Evolutionary conservation across 2,888 invertebrate species (phyloP).

Genomic region (Patella ulyssiponensis): DNA sequence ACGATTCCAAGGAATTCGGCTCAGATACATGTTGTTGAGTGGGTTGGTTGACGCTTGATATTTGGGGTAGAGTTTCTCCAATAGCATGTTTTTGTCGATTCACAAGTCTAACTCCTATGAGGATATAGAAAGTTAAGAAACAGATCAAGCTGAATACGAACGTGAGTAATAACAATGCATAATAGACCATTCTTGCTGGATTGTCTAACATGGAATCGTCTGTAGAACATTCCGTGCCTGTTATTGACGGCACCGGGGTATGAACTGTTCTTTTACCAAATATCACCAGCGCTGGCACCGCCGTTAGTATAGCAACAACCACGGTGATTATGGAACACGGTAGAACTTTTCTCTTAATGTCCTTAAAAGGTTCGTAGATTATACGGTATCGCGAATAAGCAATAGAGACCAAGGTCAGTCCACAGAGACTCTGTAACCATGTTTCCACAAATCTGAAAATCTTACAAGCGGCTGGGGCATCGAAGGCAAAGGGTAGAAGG

Average conservation of each 20-base stretch:
- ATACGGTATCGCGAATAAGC: slow-evolving; percentile 60
- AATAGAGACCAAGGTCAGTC: slow-evolving; percentile 56
- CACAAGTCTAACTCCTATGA: slow-evolving; percentile 51
- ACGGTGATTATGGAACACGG: slow-evolving; percentile 45
- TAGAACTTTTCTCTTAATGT: slow-evolving; percentile 47
- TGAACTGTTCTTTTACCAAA: slow-evolving; percentile 49
- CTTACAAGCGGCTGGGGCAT: slow-evolving; percentile 51
- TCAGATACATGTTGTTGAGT: slow-evolving; percentile 26
- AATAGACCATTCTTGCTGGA: slow-evolving; percentile 49
- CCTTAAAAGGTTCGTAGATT: slow-evolving; percentile 48
- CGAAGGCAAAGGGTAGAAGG: slow-evolving; percentile 50
- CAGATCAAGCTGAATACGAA: slow-evolving; percentile 46
- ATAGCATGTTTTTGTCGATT: slow-evolving; percentile 48
- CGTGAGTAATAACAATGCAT: slow-evolving; percentile 45
- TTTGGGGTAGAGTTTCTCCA: slow-evolving; percentile 44
- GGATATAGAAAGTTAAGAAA: slow-evolving; percentile 50
- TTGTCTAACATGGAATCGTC: slow-evolving; percentile 43
- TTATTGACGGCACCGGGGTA: slow-evolving; percentile 34
- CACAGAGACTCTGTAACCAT: slow-evolving; percentile 50
- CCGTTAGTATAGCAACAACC: slow-evolving; percentile 44
- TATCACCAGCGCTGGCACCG: slow-evolving; percentile 51
- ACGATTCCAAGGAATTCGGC: no score
- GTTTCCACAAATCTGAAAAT: slow-evolving; percentile 54
- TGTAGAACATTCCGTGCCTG: slow-evolving; percentile 53
- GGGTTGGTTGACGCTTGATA: slow-evolving; percentile 33